Evolutionary conservation across 1,140 invertebrate species (phyloP).

Genomic region (Caenorhabditis inopinata): DNA sequence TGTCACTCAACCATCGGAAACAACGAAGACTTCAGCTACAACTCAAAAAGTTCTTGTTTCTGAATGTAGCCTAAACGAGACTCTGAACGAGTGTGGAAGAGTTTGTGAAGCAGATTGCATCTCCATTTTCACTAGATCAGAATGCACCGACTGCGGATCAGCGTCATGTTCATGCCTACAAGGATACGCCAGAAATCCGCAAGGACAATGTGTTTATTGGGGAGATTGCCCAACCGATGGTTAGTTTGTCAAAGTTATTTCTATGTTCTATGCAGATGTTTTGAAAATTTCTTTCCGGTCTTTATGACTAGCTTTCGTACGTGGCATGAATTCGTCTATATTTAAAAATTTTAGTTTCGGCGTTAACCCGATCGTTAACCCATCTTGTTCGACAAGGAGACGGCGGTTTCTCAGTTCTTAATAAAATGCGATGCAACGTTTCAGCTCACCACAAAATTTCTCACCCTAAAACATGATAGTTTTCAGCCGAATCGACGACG

Average conservation of each 20-base stretch:
- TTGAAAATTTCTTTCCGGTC: no score
- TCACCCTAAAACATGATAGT: neutral
- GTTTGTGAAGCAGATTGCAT: constrained; percentile 63
- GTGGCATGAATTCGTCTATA: no score
- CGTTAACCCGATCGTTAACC: no score
- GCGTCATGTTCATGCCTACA: constrained; percentile 58
- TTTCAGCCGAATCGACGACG: neutral
- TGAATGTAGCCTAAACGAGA: constrained; percentile 59
- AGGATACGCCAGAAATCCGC: constrained; percentile 56
- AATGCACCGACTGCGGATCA: constrained; percentile 57
- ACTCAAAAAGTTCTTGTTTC: constrained; percentile 34
- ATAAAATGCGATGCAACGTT: no score
- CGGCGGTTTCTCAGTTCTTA: no score
- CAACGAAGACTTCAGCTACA: neutral
- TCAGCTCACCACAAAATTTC: no score
- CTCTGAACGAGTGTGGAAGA: constrained; percentile 61
- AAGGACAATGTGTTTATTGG: constrained; percentile 64
- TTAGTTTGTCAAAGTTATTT: constrained; percentile 25
- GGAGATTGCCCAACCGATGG: constrained; percentile 61
- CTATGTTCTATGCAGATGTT: no score
- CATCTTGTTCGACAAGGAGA: no score
- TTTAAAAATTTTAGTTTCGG: no score
- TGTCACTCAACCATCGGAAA: neutral
- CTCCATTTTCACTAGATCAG: constrained; percentile 59
- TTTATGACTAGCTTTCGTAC: no score